These are phyloP conservation scores for Acanthococcus lagerstroemiae DNA, from an alignment of 2,888 invertebrate genomes.

Conservation along the genomic window DNA sequence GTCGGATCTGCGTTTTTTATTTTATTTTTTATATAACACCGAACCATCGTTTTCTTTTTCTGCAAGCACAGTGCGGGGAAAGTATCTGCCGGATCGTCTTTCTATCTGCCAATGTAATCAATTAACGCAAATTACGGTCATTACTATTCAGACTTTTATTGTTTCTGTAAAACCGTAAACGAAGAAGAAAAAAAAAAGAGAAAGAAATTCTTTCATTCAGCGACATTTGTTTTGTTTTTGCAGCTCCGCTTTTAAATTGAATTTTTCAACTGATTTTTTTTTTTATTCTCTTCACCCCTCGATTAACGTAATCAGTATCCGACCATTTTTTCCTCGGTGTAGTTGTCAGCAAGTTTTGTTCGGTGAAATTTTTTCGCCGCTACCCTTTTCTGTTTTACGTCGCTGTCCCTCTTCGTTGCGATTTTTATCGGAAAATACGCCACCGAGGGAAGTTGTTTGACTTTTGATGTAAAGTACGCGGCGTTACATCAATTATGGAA, in stretches of 20 bases:
- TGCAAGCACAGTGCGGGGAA: not conserved
- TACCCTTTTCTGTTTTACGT: too few species aligned
- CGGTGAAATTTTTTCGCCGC: too few species aligned
- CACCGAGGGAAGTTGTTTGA: constrained; percentile 7
- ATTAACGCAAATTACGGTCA: constrained; percentile 2
- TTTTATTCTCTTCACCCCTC: not conserved
- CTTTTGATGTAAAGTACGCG: constrained; percentile 4
- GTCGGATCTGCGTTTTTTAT: not conserved
- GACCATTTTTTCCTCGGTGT: not conserved
- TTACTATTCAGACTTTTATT: constrained; percentile 2
- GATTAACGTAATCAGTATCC: not conserved
- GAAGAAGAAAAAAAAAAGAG: not conserved
- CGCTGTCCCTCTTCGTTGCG: not conserved
- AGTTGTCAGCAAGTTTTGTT: too few species aligned
- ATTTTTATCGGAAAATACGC: not conserved
- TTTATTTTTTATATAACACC: not conserved
- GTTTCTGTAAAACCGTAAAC: constrained; percentile 1
- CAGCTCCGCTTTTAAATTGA: not conserved
- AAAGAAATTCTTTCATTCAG: not conserved
- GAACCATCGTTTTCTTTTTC: not conserved
- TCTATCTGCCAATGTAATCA: not conserved
- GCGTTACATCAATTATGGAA: constrained; percentile 20
- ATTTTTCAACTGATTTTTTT: not conserved
- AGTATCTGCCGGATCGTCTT: not conserved
- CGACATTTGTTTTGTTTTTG: not conserved